Evolutionary conservation across 2,797 vertebrate genomes (phyloP).

Genomic region (Lacerta bilineata): DNA sequence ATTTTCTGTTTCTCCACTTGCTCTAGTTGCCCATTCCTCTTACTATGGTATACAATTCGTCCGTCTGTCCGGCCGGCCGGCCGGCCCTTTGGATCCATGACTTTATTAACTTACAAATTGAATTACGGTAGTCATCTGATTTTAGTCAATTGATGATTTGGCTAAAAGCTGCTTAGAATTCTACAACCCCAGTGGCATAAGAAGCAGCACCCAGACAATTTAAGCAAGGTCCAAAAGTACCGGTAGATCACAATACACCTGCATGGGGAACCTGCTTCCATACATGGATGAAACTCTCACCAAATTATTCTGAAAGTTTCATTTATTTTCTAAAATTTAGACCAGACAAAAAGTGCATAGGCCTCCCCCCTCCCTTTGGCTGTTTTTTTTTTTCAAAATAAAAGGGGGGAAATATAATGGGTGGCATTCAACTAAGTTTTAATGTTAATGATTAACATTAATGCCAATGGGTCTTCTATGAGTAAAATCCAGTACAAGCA

Average conservation of each 20-base stretch:
- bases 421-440: too few relatives aligned
- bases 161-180: neutral
- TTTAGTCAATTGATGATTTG: neutral
- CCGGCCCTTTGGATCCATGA: neutral
- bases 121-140: too few relatives aligned
- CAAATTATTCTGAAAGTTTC: too few relatives aligned
- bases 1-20: neutral
- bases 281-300: neutral
- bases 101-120: neutral
- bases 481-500: neutral
- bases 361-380: too few relatives aligned
- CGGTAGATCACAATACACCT: neutral
- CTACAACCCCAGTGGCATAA: neutral
- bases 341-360: neutral
- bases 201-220: too few relatives aligned
- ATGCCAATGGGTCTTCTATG: too few relatives aligned
- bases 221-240: neutral
- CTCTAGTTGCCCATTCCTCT: neutral
- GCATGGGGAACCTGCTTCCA: neutral
- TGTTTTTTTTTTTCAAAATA: too few relatives aligned
- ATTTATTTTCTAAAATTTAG: neutral
- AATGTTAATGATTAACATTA: too few relatives aligned
- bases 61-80: too few relatives aligned
- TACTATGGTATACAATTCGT: neutral
- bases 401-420: too few relatives aligned